Evolutionary conservation across 53 echinoderm and acorn worm genomes (phyloP).

Genomic region (Antedon mediterranea): DNA sequence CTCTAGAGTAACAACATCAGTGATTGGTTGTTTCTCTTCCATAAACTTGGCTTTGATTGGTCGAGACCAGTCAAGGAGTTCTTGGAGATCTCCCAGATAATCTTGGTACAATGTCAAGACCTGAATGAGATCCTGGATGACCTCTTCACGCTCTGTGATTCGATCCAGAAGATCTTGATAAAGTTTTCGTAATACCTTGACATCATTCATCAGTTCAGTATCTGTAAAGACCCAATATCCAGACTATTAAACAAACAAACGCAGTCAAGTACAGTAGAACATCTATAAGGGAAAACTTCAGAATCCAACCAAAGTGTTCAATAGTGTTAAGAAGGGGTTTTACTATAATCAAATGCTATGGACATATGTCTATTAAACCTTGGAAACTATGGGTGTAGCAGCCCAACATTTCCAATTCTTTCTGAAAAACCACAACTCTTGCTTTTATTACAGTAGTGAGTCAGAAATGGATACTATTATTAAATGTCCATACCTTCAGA

Average conservation of each 20-base stretch:
- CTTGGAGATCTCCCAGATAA: conserved; percentile 55
- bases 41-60: conserved; percentile 77
- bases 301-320: too few relatives aligned
- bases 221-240: too few relatives aligned
- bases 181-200: conserved; percentile 50
- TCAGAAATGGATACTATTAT: neutral
- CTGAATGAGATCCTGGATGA: conserved; percentile 62
- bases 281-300: too few relatives aligned
- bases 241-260: too few relatives aligned
- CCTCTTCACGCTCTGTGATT: conserved; percentile 52
- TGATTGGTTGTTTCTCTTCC: conserved; percentile 62
- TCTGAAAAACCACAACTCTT: neutral
- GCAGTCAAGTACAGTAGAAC: too few relatives aligned
- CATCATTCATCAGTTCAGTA: conserved; percentile 85
- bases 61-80: conserved; percentile 63
- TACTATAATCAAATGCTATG: too few relatives aligned
- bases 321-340: too few relatives aligned
- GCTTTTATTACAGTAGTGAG: neutral
- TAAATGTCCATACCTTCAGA: conserved; percentile 57
- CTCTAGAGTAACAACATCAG: conserved; percentile 49
- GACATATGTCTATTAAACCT: too few relatives aligned
- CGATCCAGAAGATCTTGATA: conserved; percentile 75
- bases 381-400: too few relatives aligned
- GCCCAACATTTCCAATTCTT: too few relatives aligned
- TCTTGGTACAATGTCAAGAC: conserved; percentile 65